Evolutionary conservation across 2,113 vertebrate species (phyloP).

Genomic region (Prunella fulvescens): DNA sequence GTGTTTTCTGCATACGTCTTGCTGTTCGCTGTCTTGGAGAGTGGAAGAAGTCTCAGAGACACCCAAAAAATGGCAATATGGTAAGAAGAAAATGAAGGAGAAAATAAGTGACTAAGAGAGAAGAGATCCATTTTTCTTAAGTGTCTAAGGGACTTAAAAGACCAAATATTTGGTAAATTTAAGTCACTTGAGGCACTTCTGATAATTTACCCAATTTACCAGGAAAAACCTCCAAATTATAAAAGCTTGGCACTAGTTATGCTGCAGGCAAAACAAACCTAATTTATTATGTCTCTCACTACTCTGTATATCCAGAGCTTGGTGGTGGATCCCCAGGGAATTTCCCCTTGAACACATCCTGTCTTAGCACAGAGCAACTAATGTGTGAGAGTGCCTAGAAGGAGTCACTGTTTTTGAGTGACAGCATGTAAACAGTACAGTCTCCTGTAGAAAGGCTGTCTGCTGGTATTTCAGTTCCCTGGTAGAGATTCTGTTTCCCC

Average conservation of each 20-base stretch:
- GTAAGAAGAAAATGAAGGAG: not conserved
- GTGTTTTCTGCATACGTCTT: not conserved
- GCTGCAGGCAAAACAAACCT: not conserved
- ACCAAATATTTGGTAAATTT: not conserved
- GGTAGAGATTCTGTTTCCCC: not conserved
- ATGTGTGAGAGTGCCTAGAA: not conserved
- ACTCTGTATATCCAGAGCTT: not conserved
- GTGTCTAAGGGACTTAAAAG: not conserved
- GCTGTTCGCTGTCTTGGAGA: not conserved
- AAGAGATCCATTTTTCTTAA: not conserved
- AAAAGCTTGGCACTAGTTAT: not conserved
- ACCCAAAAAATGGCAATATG: not conserved
- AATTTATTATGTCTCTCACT: not conserved
- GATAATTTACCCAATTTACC: not conserved
- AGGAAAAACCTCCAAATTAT: not conserved
- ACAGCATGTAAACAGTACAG: not conserved
- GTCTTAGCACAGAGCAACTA: not conserved
- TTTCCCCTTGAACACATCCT: not conserved
- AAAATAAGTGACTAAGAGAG: not conserved
- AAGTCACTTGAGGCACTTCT: not conserved
- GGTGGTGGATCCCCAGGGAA: not conserved
- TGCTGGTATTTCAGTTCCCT: constrained; percentile 2
- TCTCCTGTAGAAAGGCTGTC: not conserved
- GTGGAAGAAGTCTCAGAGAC: not conserved
- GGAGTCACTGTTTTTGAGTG: not conserved